Evolutionary conservation across 64 coral and sea anemone species (phyloP).

Genomic region (Actinia tenebrosa): DNA sequence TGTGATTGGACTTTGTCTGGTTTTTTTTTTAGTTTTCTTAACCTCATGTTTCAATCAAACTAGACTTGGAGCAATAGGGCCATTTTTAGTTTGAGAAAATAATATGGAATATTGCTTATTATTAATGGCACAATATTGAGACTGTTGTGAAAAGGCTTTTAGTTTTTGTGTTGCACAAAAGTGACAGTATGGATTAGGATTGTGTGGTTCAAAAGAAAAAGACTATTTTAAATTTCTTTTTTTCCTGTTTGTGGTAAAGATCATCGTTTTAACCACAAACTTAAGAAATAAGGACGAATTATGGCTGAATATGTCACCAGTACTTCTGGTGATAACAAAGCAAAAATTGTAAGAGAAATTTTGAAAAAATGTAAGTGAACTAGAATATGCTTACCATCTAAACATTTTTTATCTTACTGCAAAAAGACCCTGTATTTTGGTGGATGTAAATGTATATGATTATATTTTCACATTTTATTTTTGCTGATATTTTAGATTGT

Average conservation of each 20-base stretch:
- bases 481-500: constrained; percentile 6
- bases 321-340: constrained; percentile 18
- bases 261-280: not conserved
- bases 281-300: not conserved
- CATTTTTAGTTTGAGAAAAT: constrained; percentile 1
- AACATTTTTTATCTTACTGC: not conserved
- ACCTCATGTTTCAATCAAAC: not conserved
- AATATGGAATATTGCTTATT: not conserved
- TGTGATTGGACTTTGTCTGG: not conserved
- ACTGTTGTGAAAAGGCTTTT: not conserved
- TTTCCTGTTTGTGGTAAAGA: constrained; percentile 17
- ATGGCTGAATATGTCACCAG: not conserved
- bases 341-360: constrained; percentile 1
- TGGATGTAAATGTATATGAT: not conserved
- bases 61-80: constrained; percentile 1
- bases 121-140: not conserved
- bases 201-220: not conserved
- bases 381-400: not conserved
- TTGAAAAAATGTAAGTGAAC: constrained; percentile 11
- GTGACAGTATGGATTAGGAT: not conserved
- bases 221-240: not conserved
- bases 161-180: not conserved
- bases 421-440: not conserved
- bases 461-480: not conserved
- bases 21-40: not conserved